phyloP scores from a whole-genome alignment of 2,888 invertebrate genomes.

The Caenorhabditis sp. region DNA sequence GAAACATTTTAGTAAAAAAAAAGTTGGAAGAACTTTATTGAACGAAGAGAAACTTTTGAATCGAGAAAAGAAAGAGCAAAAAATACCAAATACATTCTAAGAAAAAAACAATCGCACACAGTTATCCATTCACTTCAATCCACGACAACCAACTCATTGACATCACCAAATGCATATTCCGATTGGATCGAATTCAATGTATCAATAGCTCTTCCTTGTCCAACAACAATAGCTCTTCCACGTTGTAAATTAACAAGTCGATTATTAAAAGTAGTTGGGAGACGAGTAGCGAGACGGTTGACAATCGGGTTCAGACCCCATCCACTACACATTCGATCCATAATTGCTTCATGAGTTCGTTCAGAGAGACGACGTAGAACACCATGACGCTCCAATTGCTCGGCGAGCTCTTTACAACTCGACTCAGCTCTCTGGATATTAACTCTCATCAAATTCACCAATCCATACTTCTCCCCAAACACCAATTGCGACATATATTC shows the following conservation, averaged over 20 bases:
- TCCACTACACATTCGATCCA: slow-evolving; percentile 49
- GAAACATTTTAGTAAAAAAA: too few species aligned
- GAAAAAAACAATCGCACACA: too few species aligned
- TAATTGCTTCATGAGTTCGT: slow-evolving; percentile 26
- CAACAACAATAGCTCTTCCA: slow-evolving; percentile 26
- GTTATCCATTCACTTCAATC: background rate
- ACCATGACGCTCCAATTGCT: slow-evolving; percentile 24
- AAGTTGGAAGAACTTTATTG: too few species aligned
- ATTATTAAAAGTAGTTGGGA: slow-evolving; percentile 24
- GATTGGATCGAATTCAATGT: slow-evolving; percentile 34
- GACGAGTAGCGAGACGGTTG: slow-evolving; percentile 37
- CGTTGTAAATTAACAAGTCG: slow-evolving; percentile 30
- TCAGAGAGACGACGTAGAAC: slow-evolving; percentile 19
- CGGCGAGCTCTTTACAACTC: slow-evolving; percentile 33
- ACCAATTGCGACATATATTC: slow-evolving; percentile 42
- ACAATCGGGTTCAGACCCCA: slow-evolving; percentile 45
- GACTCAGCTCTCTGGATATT: slow-evolving; percentile 49
- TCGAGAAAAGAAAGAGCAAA: too few species aligned
- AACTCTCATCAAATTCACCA: slow-evolving; percentile 38
- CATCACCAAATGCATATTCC: slow-evolving; percentile 32
- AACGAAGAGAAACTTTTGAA: too few species aligned
- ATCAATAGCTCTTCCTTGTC: slow-evolving; percentile 38
- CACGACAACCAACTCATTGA: slow-evolving; percentile 23
- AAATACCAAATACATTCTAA: too few species aligned
- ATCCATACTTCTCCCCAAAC: slow-evolving; percentile 39